phyloP scores from a whole-genome alignment of 1,140 invertebrate species.

The Nebria ingens region DNA sequence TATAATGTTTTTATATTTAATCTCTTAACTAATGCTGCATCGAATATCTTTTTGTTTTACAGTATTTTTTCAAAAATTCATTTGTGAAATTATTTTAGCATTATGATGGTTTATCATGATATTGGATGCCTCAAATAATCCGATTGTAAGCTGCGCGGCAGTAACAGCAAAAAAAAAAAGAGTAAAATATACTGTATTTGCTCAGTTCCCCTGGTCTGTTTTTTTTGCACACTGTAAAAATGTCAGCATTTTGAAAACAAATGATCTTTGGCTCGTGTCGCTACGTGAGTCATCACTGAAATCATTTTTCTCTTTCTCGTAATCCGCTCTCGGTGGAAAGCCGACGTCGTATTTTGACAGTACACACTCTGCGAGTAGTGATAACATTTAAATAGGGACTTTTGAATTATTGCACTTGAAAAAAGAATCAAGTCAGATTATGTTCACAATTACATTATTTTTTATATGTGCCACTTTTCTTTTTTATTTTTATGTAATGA shows the following conservation, averaged over 20 bases:
- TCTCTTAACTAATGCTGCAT: no score
- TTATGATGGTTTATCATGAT: no score
- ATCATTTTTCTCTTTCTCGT: conserved; percentile 5
- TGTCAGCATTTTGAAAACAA: conserved; percentile 5
- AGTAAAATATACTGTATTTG: no score
- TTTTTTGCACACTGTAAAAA: conserved; percentile 2
- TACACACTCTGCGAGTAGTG: neutral
- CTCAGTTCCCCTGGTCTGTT: neutral
- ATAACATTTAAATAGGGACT: neutral
- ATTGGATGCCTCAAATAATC: neutral
- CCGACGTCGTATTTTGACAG: conserved; percentile 7
- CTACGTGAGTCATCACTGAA: conserved; percentile 6
- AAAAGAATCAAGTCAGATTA: neutral
- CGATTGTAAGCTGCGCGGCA: neutral
- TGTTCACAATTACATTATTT: no score
- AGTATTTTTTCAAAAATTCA: no score
- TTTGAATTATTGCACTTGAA: neutral
- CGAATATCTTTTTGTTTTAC: no score
- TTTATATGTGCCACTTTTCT: neutral
- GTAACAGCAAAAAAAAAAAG: conserved; percentile 1
- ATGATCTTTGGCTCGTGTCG: conserved; percentile 6
- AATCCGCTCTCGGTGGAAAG: neutral
- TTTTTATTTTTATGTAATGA: neutral
- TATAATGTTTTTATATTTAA: no score
- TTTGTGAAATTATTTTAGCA: no score